phyloP scores from a whole-genome alignment of 2,888 invertebrate genomes.

The Unio delphinus region DNA sequence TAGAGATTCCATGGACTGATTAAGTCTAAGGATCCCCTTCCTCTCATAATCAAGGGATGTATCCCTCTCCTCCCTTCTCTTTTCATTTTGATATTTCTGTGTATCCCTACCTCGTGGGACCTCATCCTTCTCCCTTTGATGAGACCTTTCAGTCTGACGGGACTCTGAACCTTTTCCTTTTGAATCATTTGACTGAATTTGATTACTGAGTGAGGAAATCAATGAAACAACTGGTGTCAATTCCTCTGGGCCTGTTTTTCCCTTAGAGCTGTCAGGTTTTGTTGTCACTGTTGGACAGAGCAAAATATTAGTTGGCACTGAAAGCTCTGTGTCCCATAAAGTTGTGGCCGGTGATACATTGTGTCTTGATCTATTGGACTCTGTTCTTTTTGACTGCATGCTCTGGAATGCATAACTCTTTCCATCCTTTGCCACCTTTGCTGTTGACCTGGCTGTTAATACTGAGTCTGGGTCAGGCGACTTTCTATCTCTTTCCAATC shows the following conservation, averaged over 20 bases:
- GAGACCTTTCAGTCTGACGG: constrained; percentile 2
- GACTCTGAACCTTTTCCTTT: constrained; percentile 8
- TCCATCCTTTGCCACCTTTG: background rate
- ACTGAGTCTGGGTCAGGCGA: background rate
- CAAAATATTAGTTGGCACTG: constrained; percentile 45
- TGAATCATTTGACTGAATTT: constrained; percentile 24
- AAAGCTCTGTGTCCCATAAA: constrained; percentile 61
- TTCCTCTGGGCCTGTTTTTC: constrained; percentile 15
- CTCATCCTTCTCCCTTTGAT: constrained; percentile 1
- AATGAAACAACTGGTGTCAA: constrained; percentile 35
- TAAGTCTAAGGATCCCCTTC: constrained; percentile 1
- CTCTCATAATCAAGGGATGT: constrained; percentile 6
- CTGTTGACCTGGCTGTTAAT: constrained; percentile 12
- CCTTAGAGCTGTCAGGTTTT: constrained; percentile 3
- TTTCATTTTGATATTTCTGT: constrained; percentile 16
- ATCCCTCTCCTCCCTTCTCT: constrained; percentile 18
- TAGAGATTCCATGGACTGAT: constrained; percentile 1
- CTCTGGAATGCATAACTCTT: constrained; percentile 45
- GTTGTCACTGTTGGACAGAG: constrained; percentile 40
- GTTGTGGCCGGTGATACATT: constrained; percentile 67
- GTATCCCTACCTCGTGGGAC: constrained; percentile 10
- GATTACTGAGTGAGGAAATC: constrained; percentile 42
- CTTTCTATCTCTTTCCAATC: too few species aligned
- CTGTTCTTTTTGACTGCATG: constrained; percentile 28
- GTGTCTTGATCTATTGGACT: constrained; percentile 39